Base-by-base conservation (phyloP, 2,797 vertebrate species). In the Sebastiscus tertius region DNA sequence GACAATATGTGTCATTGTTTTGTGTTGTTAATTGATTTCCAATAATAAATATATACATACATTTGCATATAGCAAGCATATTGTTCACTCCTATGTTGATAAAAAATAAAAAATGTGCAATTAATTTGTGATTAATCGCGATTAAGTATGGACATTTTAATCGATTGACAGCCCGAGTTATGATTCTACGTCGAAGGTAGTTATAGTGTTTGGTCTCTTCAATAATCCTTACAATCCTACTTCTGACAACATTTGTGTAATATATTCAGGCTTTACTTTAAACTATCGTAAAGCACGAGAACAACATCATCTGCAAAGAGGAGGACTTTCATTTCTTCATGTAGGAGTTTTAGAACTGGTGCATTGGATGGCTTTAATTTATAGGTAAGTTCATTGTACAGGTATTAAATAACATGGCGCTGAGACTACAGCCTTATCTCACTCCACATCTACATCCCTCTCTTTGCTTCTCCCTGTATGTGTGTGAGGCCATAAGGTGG, bases 241-340 rank as follows among this genome's bases (percentile, higher is more conserved):
- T 42, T 42, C 22, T 5, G 34, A 31, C 8, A n/a, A 6, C 8
- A 12, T 10, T 18, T 16, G 20, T 46, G 8, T 11, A 33, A 39
- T 4, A 31, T 69, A 8, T 58, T 62, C 20, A 71, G 20, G 22
- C 20, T 39, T 55, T 8, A 46, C 14, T 66, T 61, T 3, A 14
- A 31, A 54, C 11, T 1, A 11, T 20, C 11, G n/a, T 24, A 18
- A 61, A 9, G 52, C 4, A 36, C 0, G 0, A 76, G n/a, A 46
- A 64, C 20, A 14, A 56, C 54, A 70, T 81, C 63, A 55, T 79
- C 75, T 42, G 62, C 61, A 81, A 55, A 75, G 55, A 65, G 6
- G 4, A 55, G 8, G 4, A 42, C n/a, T 24, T 54, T 8, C 6
- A 39, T 34, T 18, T 39, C 4, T 29, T 46, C 6, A 16, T 46